A percentile compares a stretch with the other conserved stretches of the same genome.
Evolutionary conservation across 1,140 invertebrate genomes (phyloP).

Genomic region (Diorhabda elongata): DNA sequence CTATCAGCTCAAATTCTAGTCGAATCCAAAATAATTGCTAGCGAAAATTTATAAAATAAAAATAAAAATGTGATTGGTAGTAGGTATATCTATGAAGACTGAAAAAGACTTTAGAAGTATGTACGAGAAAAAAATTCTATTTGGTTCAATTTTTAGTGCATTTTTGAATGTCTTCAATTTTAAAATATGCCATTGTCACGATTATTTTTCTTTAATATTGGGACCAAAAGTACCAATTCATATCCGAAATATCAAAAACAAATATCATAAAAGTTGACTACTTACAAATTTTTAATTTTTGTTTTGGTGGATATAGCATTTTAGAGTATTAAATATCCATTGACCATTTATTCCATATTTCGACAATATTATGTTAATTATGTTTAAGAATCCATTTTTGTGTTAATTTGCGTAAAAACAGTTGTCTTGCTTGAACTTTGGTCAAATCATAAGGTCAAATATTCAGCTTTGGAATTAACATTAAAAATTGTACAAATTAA

Average conservation of each 20-base stretch:
- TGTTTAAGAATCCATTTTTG: conserved; percentile 26
- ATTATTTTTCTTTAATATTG: conserved; percentile 32
- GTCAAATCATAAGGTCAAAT: too few relatives aligned
- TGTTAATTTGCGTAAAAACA: conserved; percentile 5
- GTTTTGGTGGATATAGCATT: conserved; percentile 7
- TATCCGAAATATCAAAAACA: conserved; percentile 42
- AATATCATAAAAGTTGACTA: conserved; percentile 30
- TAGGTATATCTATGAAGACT: conserved; percentile 35
- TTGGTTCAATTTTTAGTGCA: conserved; percentile 11
- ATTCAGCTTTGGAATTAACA: too few relatives aligned
- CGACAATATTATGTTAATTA: conserved; percentile 44
- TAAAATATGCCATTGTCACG: conserved; percentile 40
- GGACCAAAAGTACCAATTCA: conserved; percentile 41
- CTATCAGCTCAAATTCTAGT: not conserved
- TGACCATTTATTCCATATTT: conserved; percentile 40
- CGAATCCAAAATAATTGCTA: not conserved
- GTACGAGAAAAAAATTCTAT: conserved; percentile 10
- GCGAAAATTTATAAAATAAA: not conserved
- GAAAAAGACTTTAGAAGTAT: conserved; percentile 31
- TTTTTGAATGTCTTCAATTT: conserved; percentile 24
- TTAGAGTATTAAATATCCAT: not conserved
- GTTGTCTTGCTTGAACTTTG: not conserved
- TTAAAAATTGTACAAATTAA: too few relatives aligned
- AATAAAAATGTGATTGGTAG: conserved; percentile 39
- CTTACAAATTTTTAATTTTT: not conserved